Base-by-base conservation (phyloP, 2,113 vertebrate species). In the Podarcis cretensis region DNA sequence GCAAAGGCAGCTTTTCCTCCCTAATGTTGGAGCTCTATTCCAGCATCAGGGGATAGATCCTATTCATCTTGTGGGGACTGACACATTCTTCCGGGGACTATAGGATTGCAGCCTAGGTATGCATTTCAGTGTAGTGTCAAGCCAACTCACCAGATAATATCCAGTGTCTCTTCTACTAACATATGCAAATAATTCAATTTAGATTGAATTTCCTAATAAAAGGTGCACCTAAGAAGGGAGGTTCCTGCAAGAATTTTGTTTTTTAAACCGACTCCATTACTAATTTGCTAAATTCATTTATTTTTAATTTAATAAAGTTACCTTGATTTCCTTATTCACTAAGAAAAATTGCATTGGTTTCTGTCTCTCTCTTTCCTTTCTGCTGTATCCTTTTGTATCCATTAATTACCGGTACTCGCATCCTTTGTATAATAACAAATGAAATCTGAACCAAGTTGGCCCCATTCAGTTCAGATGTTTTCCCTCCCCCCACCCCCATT, bases 141-240 rank as follows among this genome's bases (percentile, higher is more conserved):
- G 16, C 23, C 82, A 37, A 20, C 85, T 89, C 16, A 54, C 23
- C 71, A 21, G 37, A 30, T 54, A 54, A 54, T 63, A 75, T 25
- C 25, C 6, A 25, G 25, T 73, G 9, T 27, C 12, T 20, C 2
- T 82, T 32, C 66, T 83, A n/a, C 20, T 66, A 37, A 35, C 37
- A 2, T 0, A 13, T 4, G 37, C 25, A 0, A 0, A 9, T 16
- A 8, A 2, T 65, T 69, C 32, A 0, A 0, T 35, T 80, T 81
- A 37, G 8, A 48, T 84, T 91, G 23, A 82, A 18, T 30, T 65
- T 35, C 48, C 32, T 74, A 43, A 35, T 63, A 59, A 43, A 90
- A 10, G 30, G 0, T 81, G 66, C 7, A 74, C 85, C 69, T 83
- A 86, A 66, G 48, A 66, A 88, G 73, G 77, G 78, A 7, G 18